Evolutionary conservation across 2,888 invertebrate genomes (phyloP).

Genomic region (Drosophila formosana): DNA sequence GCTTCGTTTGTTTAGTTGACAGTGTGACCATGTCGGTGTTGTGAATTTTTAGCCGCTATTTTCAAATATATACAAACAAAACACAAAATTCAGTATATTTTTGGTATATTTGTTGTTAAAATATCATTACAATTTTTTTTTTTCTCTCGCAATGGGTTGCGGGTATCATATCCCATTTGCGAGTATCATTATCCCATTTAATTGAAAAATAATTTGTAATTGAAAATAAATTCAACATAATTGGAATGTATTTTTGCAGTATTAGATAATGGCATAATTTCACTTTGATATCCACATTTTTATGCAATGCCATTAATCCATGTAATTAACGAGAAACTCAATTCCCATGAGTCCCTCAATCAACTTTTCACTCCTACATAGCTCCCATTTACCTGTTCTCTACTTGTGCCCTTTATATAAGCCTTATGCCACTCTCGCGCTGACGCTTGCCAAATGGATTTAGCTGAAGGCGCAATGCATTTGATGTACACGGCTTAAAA

Average conservation of each 20-base stretch:
- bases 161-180: no score
- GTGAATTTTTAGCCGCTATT: no score
- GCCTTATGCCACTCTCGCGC: conserved; percentile 17
- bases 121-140: no score
- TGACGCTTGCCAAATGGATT: conserved; percentile 32
- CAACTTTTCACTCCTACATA: no score
- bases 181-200: no score
- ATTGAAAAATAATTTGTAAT: conserved; percentile 5
- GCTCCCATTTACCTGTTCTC: background rate
- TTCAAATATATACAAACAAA: no score
- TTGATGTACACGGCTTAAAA: conserved; percentile 17
- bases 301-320: conserved; percentile 18
- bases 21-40: no score
- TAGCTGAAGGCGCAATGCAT: conserved; percentile 34
- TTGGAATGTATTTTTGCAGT: background rate
- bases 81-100: no score
- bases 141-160: no score
- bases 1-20: no score
- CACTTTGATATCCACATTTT: background rate
- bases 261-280: background rate
- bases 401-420: background rate
- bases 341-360: background rate
- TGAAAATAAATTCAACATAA: background rate
- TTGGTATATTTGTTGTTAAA: no score
- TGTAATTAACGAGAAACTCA: conserved; percentile 22